Base-by-base conservation (phyloP, 2,113 vertebrate genomes). In the Gila orcuttii region DNA sequence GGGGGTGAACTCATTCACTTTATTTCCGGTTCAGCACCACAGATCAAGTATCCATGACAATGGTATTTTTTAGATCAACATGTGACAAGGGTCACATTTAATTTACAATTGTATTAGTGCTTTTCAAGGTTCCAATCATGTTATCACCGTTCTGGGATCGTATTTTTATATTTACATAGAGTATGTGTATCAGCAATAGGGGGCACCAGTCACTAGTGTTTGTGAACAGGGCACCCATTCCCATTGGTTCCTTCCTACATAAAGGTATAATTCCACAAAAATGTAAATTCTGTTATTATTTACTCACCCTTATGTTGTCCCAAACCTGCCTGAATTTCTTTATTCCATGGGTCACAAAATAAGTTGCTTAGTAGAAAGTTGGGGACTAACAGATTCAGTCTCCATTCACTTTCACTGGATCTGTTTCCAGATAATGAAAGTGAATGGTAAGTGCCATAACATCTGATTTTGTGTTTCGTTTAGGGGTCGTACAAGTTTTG, bases 161-260 rank as follows among this genome's bases (percentile, higher is more conserved):
- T 6, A 66, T 4, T 12, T 4, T 12, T 79, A 25, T 73, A 23
- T 9, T 57, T 23, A 19, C 23, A 47, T 13, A 13, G 12, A 10
- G n/a, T 11, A 57, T 33, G 12, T 13, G 6, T 42, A 45, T 17
- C 21, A 52, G 15, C 87, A 71, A 85, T 82, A 88, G 87, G 55
- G 87, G 83, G 83, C 84, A 85, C 83, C 39, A 57, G 77, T 68
- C 23, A 59, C 84, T 85, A 62, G 45, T 13, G 47, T 71, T 73
- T 69, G 42, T 17, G 31, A 36, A 28, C 21, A 59, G 7, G 57
- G 7, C 6, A 31, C 3, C 1, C 12, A 10, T 52, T 76, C n/a
- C 45, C 13, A 2, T 15, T 19, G 31, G 55, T 62, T 59, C 36
- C 55, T 5, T 79, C 21, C 42, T 42, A 13, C 36, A 15, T 73